Evolutionary conservation across 1,140 invertebrate species (phyloP).

Genomic region (Cotesia typhae): DNA sequence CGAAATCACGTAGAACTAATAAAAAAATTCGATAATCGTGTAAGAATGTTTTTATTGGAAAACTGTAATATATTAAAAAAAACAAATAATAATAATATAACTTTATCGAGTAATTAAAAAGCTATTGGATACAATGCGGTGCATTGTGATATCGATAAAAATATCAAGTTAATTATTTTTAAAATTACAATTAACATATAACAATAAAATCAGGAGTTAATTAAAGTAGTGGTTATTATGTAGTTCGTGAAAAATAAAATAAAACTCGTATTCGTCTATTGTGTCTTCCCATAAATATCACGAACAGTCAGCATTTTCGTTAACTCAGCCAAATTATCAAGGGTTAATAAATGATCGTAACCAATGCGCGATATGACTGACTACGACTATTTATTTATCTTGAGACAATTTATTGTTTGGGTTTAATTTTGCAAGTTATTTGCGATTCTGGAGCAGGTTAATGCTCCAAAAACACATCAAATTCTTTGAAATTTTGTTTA

Average conservation of each 20-base stretch:
- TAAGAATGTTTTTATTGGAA: no score
- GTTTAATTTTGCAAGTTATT: slow-evolving; percentile 14
- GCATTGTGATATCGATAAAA: no score
- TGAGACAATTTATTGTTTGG: slow-evolving; percentile 27
- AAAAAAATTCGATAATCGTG: no score
- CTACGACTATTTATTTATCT: slow-evolving; percentile 19
- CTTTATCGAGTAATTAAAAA: no score
- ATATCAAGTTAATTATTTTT: not conserved
- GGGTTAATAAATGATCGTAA: not conserved
- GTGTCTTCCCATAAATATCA: slow-evolving; percentile 20
- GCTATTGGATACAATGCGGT: no score
- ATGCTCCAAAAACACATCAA: not conserved
- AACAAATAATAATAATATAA: no score
- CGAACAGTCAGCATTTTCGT: not conserved
- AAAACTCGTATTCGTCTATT: not conserved
- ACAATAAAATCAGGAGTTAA: not conserved
- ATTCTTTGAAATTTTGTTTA: not conserved
- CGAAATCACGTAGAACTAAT: no score
- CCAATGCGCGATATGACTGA: not conserved
- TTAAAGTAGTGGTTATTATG: slow-evolving; percentile 2
- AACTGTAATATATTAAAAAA: no score
- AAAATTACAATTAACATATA: not conserved
- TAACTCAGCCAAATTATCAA: not conserved
- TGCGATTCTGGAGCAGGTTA: not conserved
- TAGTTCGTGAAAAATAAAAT: no score